Conservation (phyloP, 2,113 vertebrate species). For the Cromileptes altivelis region DNA sequence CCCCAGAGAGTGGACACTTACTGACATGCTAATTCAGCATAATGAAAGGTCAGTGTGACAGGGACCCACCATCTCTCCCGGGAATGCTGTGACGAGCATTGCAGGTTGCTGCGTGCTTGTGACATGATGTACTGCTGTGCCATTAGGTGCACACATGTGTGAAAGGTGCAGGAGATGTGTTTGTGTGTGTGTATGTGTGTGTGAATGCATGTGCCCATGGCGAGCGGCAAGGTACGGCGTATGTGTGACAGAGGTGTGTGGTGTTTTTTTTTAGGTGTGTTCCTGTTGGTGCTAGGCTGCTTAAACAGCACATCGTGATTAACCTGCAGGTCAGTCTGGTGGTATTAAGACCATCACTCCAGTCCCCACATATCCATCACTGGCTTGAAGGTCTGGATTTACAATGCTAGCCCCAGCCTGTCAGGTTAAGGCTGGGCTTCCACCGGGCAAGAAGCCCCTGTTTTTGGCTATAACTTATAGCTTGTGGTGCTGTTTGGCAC, state of each 20-base stretch:
- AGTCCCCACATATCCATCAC: conserved; percentile 68
- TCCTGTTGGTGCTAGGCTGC: conserved; percentile 46
- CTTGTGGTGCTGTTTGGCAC: conserved; percentile 53
- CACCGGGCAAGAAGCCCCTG: conserved; percentile 24
- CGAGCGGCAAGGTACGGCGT: neutral
- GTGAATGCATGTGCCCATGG: neutral
- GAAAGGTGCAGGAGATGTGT: conserved; percentile 1
- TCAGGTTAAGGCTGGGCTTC: conserved; percentile 59
- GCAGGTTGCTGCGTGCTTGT: neutral
- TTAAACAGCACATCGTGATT: conserved; percentile 72
- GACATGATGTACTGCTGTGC: conserved; percentile 13
- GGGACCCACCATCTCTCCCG: conserved; percentile 16
- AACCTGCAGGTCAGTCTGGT: conserved; percentile 63
- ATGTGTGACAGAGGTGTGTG: conserved; percentile 12
- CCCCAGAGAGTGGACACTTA: conserved; percentile 18
- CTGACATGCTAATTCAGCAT: conserved; percentile 59
- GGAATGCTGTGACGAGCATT: conserved; percentile 27
- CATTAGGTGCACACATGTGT: conserved; percentile 18
- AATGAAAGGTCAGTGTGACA: conserved; percentile 65
- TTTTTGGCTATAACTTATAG: conserved; percentile 70
- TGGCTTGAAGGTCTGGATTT: conserved; percentile 66
- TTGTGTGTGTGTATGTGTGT: conserved; percentile 8
- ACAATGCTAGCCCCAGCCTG: conserved; percentile 49
- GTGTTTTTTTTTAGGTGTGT: conserved; percentile 28
- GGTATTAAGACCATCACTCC: conserved; percentile 70